Percentiles rank a stretch among this genome's conserved stretches.
These are phyloP conservation scores for Crossocerus cetratus DNA, from an alignment of 2,888 invertebrate species.

Conservation along the genomic window DNA sequence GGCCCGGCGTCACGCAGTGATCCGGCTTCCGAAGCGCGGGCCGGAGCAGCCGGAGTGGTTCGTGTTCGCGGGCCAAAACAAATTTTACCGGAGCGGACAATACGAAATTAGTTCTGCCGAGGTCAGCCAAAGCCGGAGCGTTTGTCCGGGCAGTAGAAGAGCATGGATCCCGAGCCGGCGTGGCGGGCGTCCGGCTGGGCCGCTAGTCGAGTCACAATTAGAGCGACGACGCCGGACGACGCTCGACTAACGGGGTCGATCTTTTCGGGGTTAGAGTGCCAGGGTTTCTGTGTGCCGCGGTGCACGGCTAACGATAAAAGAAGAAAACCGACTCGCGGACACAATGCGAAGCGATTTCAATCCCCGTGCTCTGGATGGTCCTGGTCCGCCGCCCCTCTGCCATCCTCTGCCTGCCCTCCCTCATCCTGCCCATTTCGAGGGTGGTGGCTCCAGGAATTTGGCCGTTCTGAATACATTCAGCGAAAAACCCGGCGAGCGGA, in stretches of 20 bases:
- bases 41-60: not conserved
- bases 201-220: constrained; percentile 48
- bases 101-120: constrained; percentile 48
- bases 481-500: constrained; percentile 15
- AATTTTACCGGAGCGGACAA: constrained; percentile 40
- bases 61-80: constrained; percentile 30
- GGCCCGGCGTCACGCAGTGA: not conserved
- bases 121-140: constrained; percentile 15
- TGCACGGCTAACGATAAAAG: constrained; percentile 49
- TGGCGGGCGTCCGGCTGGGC: constrained; percentile 26
- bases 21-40: not conserved
- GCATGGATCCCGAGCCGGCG: constrained; percentile 31
- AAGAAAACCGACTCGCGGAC: constrained; percentile 46
- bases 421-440: not conserved
- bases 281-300: constrained; percentile 39
- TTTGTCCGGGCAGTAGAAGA: constrained; percentile 33
- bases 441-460: constrained; percentile 43
- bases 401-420: no score
- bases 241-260: constrained; percentile 44
- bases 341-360: constrained; percentile 62
- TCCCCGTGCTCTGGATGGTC: constrained; percentile 23
- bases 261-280: constrained; percentile 41
- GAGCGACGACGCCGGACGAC: constrained; percentile 37
- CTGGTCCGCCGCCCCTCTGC: not conserved
- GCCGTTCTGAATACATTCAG: constrained; percentile 42